phyloP scores from a whole-genome alignment of 2,888 invertebrate species.

The Drosophila niveifrons region DNA sequence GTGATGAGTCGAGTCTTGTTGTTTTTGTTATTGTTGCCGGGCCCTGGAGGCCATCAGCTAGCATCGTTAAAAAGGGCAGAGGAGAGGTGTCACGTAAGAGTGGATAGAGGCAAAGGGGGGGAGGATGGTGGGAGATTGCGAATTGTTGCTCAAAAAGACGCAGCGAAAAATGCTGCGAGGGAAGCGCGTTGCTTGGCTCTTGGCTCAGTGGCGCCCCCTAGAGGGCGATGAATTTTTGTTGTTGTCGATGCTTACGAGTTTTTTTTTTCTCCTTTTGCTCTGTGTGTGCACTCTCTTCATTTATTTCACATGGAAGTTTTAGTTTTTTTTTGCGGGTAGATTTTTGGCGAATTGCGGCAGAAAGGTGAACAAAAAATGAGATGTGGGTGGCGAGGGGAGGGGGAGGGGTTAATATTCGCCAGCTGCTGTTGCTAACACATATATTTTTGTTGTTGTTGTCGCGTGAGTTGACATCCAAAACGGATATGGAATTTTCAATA shows the following conservation, averaged over 20 bases:
- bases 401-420: slow-evolving; percentile 28
- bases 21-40: neutral
- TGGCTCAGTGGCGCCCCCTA: slow-evolving; percentile 44
- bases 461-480: slow-evolving; percentile 73
- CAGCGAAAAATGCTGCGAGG: slow-evolving; percentile 25
- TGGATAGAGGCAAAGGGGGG: neutral
- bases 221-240: slow-evolving; percentile 37
- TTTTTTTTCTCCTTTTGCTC: slow-evolving; percentile 23
- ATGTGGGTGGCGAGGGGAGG: neutral
- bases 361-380: neutral
- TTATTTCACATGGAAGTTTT: slow-evolving; percentile 12
- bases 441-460: slow-evolving; percentile 40
- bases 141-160: slow-evolving; percentile 20
- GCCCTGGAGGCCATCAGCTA: neutral
- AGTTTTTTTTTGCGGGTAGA: neutral
- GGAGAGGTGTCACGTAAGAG: neutral
- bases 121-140: neutral
- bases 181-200: slow-evolving; percentile 21
- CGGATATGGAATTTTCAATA: slow-evolving; percentile 80
- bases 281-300: slow-evolving; percentile 10
- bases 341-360: neutral
- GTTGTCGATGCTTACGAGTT: slow-evolving; percentile 23
- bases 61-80: neutral
- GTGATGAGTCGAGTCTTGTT: slow-evolving; percentile 1
- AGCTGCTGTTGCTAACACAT: slow-evolving; percentile 41